Evolutionary conservation across 2,888 invertebrate species (phyloP), one percentile per base, ranked within the genome.

Genomic region (Meiosimyza platycephala): DNA sequence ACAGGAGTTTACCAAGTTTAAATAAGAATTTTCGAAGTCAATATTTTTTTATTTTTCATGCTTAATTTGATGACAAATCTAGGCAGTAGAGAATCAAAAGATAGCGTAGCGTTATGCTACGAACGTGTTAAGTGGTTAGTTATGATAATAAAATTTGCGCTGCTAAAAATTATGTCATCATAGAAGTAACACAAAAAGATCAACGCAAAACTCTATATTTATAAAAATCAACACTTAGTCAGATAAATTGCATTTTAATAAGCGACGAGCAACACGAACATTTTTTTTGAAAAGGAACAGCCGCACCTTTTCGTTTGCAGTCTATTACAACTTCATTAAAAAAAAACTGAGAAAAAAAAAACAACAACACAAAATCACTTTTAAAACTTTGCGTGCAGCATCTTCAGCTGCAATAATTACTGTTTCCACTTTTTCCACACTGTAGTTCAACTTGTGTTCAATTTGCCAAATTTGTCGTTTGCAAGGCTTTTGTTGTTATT

Each of bases 171-270:
- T 74, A 74, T 74, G 74, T 74, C 74, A 74, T 74, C 74, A 74
- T 50, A 57, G n/a, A n/a, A 12, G 6, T 55, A 50, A 15, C n/a
- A 63, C 2, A 60, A 60, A 16, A 60, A 60, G 3, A 71, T n/a
- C 50, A 48, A 57, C 33, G 15, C 7, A 54, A n/a, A 54, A n/a
- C n/a, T n/a, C n/a, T 54, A 15, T 12, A 54, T 7, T 16, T 15
- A 54, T 54, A 54, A 40, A 6, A 40, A 40, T 40, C 40, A 40
- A 9, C 40, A 40, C 40, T 40, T 40, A 40, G 40, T 40, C 40
- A 40, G 40, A 72, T 70, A 72, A 74, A 72, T 72, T 70, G 72
- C 72, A 72, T 72, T 75, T 75, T 75, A 75, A 75, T 75, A 72
- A 75, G 47, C 72, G 51, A 11, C 71, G 47, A 55, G n/a, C 64